These are phyloP conservation scores for Chironomus riparius DNA, from an alignment of 2,888 invertebrate genomes.

Conservation along the genomic window DNA sequence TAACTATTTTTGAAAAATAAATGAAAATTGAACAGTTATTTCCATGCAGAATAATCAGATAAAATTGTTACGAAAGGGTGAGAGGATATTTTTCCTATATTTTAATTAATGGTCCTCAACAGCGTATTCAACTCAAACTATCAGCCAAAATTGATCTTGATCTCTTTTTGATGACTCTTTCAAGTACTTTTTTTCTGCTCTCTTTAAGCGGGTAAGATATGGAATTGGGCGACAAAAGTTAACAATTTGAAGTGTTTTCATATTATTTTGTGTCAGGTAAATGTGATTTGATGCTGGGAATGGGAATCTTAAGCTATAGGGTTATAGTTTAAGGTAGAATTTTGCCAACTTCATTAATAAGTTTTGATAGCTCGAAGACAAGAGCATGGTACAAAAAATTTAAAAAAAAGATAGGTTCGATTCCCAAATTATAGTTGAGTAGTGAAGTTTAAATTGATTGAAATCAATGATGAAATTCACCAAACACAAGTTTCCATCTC, in stretches of 20 bases:
- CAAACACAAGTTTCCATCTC: too few relatives aligned
- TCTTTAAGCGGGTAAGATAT: background rate
- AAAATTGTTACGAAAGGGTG: background rate
- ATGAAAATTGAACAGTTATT: background rate
- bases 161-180: constrained; percentile 24
- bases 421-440: too few relatives aligned
- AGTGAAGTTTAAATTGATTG: too few relatives aligned
- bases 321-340: background rate
- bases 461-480: too few relatives aligned
- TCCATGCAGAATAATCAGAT: background rate
- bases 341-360: too few relatives aligned
- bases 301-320: background rate
- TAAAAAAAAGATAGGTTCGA: too few relatives aligned
- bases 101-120: constrained; percentile 21
- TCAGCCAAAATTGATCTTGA: constrained; percentile 15
- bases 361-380: too few relatives aligned
- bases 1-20: background rate
- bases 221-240: background rate
- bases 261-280: background rate
- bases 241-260: background rate
- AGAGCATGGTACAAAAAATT: too few relatives aligned
- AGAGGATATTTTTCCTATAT: background rate
- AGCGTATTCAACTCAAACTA: background rate
- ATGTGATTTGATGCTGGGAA: too few relatives aligned
- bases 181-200: background rate